A percentile compares a stretch with the other conserved stretches of the same genome.
These are phyloP conservation scores for Drosophila nr. fundita DNA, from an alignment of 2,888 invertebrate genomes.

Conservation along the genomic window DNA sequence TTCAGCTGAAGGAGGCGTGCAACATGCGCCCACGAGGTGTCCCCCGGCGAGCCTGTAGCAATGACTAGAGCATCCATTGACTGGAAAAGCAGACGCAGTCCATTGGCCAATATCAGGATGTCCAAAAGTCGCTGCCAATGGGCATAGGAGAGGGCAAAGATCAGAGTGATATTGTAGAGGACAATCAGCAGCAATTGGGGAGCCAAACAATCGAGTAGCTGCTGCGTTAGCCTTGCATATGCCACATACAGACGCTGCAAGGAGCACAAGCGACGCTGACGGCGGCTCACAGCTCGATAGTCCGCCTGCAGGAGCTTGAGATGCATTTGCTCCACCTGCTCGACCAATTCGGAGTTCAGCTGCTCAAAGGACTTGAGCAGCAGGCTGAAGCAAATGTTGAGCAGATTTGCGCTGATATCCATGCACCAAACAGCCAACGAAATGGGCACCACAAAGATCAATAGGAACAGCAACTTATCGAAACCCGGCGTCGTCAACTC, in stretches of 20 bases:
- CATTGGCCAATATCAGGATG: conserved; percentile 38
- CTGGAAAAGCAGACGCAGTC: conserved; percentile 47
- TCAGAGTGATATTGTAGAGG: conserved; percentile 48
- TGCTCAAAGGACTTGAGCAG: conserved; percentile 53
- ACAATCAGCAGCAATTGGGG: conserved; percentile 54
- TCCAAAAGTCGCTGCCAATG: conserved; percentile 42
- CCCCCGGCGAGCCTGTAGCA: conserved; percentile 20
- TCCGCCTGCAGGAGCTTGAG: conserved; percentile 39
- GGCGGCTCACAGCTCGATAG: conserved; percentile 22
- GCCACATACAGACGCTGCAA: conserved; percentile 44
- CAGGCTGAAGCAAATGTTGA: conserved; percentile 40
- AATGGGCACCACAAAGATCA: conserved; percentile 39
- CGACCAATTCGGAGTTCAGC: conserved; percentile 35
- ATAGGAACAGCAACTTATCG: background rate
- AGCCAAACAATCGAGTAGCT: conserved; percentile 39
- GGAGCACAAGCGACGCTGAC: conserved; percentile 23
- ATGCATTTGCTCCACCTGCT: conserved; percentile 25
- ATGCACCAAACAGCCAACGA: conserved; percentile 50
- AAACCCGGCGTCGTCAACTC: background rate
- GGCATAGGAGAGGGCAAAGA: conserved; percentile 48
- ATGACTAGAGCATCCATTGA: conserved; percentile 41
- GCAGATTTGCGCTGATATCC: conserved; percentile 49
- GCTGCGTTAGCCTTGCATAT: conserved; percentile 44
- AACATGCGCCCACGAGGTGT: conserved; percentile 46
- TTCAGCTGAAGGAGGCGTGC: conserved; percentile 48